These are phyloP conservation scores for Mamestra configurata DNA, from an alignment of 1,140 invertebrate genomes.

Conservation along the genomic window DNA sequence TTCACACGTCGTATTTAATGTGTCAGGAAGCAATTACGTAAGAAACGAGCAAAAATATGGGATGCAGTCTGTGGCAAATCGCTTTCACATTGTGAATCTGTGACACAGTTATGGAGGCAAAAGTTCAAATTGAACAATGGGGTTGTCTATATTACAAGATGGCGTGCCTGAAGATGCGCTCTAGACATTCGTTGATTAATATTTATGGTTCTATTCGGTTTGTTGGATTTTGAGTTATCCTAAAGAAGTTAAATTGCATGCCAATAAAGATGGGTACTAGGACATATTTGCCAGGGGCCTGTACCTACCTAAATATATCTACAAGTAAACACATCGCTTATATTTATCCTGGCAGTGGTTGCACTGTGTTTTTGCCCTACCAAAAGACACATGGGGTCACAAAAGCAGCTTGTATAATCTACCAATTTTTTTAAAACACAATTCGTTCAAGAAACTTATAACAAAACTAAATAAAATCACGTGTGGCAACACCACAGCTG, in stretches of 20 bases:
- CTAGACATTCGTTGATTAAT: constrained; percentile 43
- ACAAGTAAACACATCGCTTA: too few species aligned
- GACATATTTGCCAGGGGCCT: too few species aligned
- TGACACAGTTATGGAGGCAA: constrained; percentile 49
- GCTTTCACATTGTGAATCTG: constrained; percentile 60
- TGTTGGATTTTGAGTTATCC: constrained; percentile 5
- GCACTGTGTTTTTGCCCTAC: neutral
- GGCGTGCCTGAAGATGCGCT: constrained; percentile 34
- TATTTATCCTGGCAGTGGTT: too few species aligned
- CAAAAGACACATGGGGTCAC: neutral
- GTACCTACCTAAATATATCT: too few species aligned
- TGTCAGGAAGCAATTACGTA: constrained; percentile 65
- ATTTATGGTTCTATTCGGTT: constrained; percentile 40
- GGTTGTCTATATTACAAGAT: constrained; percentile 46
- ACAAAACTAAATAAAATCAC: constrained; percentile 74
- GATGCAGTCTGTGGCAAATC: constrained; percentile 49
- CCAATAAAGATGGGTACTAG: too few species aligned
- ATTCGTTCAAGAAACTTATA: constrained; percentile 68
- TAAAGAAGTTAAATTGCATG: neutral
- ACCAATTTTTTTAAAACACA: constrained; percentile 52
- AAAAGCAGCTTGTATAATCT: constrained; percentile 34
- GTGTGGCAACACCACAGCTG: constrained; percentile 73
- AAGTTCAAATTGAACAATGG: constrained; percentile 52
- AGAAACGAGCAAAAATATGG: constrained; percentile 55
- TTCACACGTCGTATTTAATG: constrained; percentile 69